These are phyloP conservation scores for Hemibagrus wyckioides DNA, from an alignment of 2,113 vertebrate genomes.

Conservation along the genomic window DNA sequence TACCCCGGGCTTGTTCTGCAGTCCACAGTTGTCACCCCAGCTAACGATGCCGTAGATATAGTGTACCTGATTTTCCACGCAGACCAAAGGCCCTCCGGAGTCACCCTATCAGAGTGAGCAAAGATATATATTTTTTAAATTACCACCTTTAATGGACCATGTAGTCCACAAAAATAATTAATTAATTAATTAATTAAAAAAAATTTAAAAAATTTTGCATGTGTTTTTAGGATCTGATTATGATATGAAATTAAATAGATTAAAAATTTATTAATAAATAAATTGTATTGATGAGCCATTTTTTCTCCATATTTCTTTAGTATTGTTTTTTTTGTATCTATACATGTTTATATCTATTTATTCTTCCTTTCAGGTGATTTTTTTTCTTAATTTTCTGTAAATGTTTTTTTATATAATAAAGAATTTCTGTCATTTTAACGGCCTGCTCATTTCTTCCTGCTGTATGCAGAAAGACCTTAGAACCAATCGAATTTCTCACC, in stretches of 20 bases:
- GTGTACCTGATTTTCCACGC: slow-evolving; percentile 64
- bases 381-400: not conserved
- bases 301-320: not conserved
- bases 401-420: not conserved
- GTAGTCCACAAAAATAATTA: too few relatives aligned
- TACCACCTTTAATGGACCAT: too few relatives aligned
- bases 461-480: not conserved
- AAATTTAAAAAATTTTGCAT: too few relatives aligned
- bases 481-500: slow-evolving; percentile 80
- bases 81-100: slow-evolving; percentile 91
- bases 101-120: slow-evolving; percentile 80
- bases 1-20: slow-evolving; percentile 86
- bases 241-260: too few relatives aligned
- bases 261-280: too few relatives aligned
- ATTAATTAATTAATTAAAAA: too few relatives aligned
- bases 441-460: not conserved
- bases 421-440: not conserved
- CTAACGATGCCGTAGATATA: slow-evolving; percentile 88
- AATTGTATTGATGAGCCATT: not conserved
- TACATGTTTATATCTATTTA: too few relatives aligned
- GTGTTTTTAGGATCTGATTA: too few relatives aligned
- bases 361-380: not conserved
- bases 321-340: not conserved
- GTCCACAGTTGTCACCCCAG: slow-evolving; percentile 87
- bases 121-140: too few relatives aligned